A percentile compares a stretch with the other conserved stretches of the same genome.
phyloP scores from a whole-genome alignment of 2,888 invertebrate genomes.

The Prosapia bicincta region DNA sequence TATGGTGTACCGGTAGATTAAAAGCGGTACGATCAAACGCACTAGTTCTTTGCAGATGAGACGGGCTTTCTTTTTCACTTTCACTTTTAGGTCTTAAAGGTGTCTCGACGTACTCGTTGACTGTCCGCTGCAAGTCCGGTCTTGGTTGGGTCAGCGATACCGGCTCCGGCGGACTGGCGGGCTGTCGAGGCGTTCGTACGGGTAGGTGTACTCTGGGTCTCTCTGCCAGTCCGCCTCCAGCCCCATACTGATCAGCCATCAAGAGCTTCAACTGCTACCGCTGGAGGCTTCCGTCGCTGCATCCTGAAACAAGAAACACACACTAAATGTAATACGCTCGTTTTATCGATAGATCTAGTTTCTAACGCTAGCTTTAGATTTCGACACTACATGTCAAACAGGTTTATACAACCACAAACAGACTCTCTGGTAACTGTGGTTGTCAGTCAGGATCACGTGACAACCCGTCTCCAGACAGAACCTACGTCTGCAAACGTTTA shows the following conservation, averaged over 20 bases:
- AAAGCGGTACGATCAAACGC: neutral
- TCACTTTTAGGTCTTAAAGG: slow-evolving; percentile 56
- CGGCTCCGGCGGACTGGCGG: slow-evolving; percentile 37
- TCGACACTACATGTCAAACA: neutral
- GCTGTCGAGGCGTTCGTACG: slow-evolving; percentile 45
- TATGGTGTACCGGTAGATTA: slow-evolving; percentile 13
- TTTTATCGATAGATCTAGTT: neutral
- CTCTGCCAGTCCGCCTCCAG: slow-evolving; percentile 39
- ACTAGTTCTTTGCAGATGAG: neutral
- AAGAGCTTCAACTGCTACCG: slow-evolving; percentile 51
- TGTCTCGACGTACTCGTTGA: slow-evolving; percentile 93
- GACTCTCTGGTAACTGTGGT: neutral
- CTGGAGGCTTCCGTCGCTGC: slow-evolving; percentile 51
- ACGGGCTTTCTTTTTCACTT: neutral
- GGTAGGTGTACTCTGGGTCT: slow-evolving; percentile 43
- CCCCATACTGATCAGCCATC: slow-evolving; percentile 25
- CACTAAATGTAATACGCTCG: too few relatives aligned
- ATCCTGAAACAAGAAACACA: slow-evolving; percentile 11
- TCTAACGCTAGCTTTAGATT: neutral
- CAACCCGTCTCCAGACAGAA: neutral
- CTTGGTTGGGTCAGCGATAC: slow-evolving; percentile 66
- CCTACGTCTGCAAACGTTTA: too few relatives aligned
- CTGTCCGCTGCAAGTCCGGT: slow-evolving; percentile 81
- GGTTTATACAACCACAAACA: neutral
- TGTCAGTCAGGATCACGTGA: neutral